Evolutionary conservation across 2,888 invertebrate species (phyloP).

Genomic region (Ellobium chinense): DNA sequence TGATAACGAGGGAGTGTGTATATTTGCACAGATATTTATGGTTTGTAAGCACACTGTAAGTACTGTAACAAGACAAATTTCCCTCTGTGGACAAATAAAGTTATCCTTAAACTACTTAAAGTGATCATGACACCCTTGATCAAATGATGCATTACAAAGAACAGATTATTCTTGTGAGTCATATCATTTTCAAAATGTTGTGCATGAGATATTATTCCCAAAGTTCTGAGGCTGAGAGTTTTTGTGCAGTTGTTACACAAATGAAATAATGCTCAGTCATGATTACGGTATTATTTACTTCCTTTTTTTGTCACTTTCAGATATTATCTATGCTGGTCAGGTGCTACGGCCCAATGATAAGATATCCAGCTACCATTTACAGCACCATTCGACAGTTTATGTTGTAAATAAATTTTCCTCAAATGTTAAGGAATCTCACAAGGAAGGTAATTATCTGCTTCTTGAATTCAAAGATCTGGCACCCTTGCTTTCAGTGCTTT

Average conservation of each 20-base stretch:
- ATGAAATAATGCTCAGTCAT: neutral
- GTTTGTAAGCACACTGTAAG: too few species aligned
- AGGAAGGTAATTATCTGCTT: neutral
- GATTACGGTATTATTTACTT: neutral
- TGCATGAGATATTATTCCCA: neutral
- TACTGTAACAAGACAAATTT: too few species aligned
- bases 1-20: too few species aligned
- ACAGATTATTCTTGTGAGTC: neutral
- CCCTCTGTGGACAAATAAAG: too few species aligned
- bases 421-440: neutral
- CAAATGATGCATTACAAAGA: neutral
- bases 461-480: neutral
- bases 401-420: constrained; percentile 30
- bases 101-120: too few species aligned
- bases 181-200: neutral
- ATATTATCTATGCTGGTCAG: constrained; percentile 38
- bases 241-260: neutral
- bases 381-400: constrained; percentile 42
- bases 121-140: too few species aligned
- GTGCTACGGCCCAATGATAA: constrained; percentile 16
- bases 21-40: too few species aligned
- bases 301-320: constrained; percentile 32
- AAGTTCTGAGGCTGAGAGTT: neutral
- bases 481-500: neutral
- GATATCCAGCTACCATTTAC: constrained; percentile 30